A percentile compares a stretch with the other conserved stretches of the same genome.
Conservation (phyloP, 2,113 vertebrate genomes). For the Ciconia stormi region DNA sequence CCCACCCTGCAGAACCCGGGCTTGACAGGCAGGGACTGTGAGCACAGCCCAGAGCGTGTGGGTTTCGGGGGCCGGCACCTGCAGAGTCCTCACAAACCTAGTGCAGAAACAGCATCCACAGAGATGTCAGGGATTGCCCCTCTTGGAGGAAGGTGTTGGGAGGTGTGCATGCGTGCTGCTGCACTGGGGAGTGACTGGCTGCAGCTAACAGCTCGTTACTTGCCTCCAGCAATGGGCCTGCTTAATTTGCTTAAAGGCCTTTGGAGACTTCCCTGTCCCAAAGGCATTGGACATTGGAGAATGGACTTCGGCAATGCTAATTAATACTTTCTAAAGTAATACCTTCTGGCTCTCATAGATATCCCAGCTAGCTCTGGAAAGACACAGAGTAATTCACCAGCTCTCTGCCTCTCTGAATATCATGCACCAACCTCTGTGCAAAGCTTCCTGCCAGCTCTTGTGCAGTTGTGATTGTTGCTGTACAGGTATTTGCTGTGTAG, state of each 20-base stretch:
- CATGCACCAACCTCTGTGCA: background rate
- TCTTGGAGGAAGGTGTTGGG: rapidly evolving
- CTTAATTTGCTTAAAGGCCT: background rate
- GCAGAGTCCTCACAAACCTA: rapidly evolving
- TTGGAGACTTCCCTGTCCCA: background rate
- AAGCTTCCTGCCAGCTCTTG: background rate
- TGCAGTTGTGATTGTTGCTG: background rate
- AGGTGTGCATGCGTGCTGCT: rapidly evolving
- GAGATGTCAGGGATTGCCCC: background rate
- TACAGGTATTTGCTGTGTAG: background rate
- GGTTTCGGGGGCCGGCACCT: too few relatives aligned
- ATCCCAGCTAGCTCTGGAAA: background rate
- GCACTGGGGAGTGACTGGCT: background rate
- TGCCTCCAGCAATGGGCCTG: background rate
- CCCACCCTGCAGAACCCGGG: background rate
- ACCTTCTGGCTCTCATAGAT: background rate
- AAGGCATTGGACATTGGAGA: rapidly evolving
- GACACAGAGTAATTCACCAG: background rate
- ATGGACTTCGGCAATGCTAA: background rate
- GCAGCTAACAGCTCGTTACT: background rate
- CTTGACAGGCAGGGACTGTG: background rate
- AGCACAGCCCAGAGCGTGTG: rapidly evolving
- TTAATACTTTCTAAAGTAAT: background rate
- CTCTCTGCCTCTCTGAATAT: background rate
- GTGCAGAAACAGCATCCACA: background rate